Evolutionary conservation across 1,140 invertebrate species (phyloP), one percentile per base, ranked within the genome.

Genomic region (Episyrphus balteatus): DNA sequence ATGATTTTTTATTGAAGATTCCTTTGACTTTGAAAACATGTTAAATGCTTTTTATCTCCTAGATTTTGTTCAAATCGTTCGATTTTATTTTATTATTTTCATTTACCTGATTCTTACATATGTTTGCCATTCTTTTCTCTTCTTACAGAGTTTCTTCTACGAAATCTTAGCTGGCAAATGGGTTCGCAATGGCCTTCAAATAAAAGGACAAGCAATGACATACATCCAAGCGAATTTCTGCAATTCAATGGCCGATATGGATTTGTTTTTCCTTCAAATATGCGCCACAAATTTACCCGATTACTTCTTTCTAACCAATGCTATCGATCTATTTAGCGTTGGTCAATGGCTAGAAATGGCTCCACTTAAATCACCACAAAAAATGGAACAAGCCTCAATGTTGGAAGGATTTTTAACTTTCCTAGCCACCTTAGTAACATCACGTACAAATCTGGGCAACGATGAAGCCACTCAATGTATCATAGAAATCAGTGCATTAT

Each of bases 201-300:
- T 98, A 54, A 92, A 92, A 70, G 92, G 92, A 12, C 93, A 98
- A 73, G 92, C 93, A 6, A 97, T 98, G 91, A 97, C 94, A 15
- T 98, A 98, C 64, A 92, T 97, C 53, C 94, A 98, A 68, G 93
- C 90, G 49, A 95, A 98, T 72, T 98, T 98, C 72, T 96, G 92
- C 72, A 96, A 95, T 70, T 96, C 92, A 2, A 95, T 97, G 88
- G 88, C 94, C 0, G 94, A 98, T 72, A 88, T 93, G 57, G 94
- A 98, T 74, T 74, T 98, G 34, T 98, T 91, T 73, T 79, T 97
- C 41, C 67, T 95, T 46, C 91, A 94, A 79, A 79, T 97, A 15
- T 94, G 91, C 71, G 88, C 89, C 33, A 90, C 86, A 3, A 83
- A 90, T 61, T 71, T 97, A 48, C 82, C 85, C 47, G 79, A 89